Percentiles rank a stretch among this genome's conserved stretches.
phyloP scores from a whole-genome alignment of 2,113 vertebrate genomes.

The Carassius gibelio region DNA sequence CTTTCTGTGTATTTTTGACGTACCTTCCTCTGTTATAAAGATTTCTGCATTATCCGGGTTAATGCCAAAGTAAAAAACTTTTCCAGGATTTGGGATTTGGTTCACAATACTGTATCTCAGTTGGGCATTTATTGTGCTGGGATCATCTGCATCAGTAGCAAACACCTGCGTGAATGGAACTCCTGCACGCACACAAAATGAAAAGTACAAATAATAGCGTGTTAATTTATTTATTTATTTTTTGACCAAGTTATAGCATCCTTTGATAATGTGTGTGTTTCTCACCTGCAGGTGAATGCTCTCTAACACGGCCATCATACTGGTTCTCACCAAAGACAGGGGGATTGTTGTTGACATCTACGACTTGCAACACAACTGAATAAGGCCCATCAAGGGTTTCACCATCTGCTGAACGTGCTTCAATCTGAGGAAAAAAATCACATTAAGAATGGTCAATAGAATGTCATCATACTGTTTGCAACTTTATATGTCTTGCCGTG shows the following conservation, averaged over 20 bases:
- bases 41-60: conserved; percentile 83
- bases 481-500: too few relatives aligned
- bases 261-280: not conserved
- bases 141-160: conserved; percentile 85
- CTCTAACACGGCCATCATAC: conserved; percentile 76
- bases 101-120: conserved; percentile 82
- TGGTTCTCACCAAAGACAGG: conserved; percentile 70
- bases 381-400: conserved; percentile 71
- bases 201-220: not conserved
- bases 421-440: conserved; percentile 69
- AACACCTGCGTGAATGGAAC: conserved; percentile 78
- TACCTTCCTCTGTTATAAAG: conserved; percentile 83
- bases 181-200: conserved; percentile 70
- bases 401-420: conserved; percentile 62
- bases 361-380: conserved; percentile 72
- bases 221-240: too few relatives aligned
- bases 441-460: not conserved
- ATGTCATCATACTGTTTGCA: too few relatives aligned
- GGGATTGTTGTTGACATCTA: conserved; percentile 80
- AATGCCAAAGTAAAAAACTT: conserved; percentile 82
- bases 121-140: conserved; percentile 79
- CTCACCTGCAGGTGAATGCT: conserved; percentile 80
- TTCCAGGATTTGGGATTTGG: conserved; percentile 79
- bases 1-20: conserved; percentile 21
- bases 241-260: not conserved